phyloP scores from a whole-genome alignment of 1,140 invertebrate genomes.

The Eumeta japonica region DNA sequence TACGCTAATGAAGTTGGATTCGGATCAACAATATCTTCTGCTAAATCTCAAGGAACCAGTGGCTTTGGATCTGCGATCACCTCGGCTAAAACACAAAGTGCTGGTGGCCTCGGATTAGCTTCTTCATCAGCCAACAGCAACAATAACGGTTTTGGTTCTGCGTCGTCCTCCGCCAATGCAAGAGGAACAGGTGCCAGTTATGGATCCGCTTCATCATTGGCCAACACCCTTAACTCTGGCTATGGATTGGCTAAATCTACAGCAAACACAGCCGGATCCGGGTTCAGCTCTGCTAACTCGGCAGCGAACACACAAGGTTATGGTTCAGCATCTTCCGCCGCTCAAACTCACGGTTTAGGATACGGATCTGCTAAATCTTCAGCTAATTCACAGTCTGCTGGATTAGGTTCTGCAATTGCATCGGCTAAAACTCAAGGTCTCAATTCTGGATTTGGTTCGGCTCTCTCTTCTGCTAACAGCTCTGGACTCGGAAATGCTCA shows the following conservation, averaged over 20 bases:
- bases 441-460: constrained; percentile 22
- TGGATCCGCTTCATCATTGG: not conserved
- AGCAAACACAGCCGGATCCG: constrained; percentile 8
- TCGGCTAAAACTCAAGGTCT: not conserved
- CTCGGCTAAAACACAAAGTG: not conserved
- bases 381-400: constrained; percentile 12
- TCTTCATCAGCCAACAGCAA: no score
- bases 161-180: not conserved
- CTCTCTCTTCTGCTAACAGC: constrained; percentile 19
- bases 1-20: not conserved
- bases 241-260: not conserved
- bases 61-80: not conserved
- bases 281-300: constrained; percentile 31
- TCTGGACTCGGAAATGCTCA: constrained; percentile 22
- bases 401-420: not conserved
- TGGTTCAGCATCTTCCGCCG: constrained; percentile 33
- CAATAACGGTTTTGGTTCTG: not conserved
- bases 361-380: constrained; percentile 22
- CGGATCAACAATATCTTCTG: no score
- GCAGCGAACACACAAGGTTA: constrained; percentile 30
- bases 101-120: no score
- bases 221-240: not conserved
- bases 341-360: constrained; percentile 17
- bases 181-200: no score
- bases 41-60: not conserved